Percentiles rank a stretch among this genome's conserved stretches.
phyloP scores from a whole-genome alignment of 2,113 vertebrate genomes.

The Gnathonemus longibarbis region DNA sequence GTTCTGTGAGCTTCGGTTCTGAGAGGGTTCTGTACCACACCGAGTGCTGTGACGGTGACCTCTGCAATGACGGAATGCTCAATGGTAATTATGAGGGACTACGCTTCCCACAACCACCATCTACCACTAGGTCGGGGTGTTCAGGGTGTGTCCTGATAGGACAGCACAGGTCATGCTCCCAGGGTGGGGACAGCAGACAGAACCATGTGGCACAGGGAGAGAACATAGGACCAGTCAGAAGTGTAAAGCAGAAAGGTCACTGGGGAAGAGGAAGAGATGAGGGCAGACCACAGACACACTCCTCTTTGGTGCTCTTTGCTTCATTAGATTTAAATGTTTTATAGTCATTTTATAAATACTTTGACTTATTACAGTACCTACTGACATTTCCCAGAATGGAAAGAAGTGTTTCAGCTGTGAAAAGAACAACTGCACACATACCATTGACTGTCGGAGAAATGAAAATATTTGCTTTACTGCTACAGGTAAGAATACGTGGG shows the following conservation, averaged over 20 bases:
- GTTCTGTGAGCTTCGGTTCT: not conserved
- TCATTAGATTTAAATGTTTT: not conserved
- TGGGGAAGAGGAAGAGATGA: not conserved
- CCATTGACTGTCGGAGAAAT: not conserved
- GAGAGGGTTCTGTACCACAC: not conserved
- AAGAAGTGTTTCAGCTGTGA: not conserved
- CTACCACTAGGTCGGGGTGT: not conserved
- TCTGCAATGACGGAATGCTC: not conserved
- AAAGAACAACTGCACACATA: not conserved
- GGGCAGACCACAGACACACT: not conserved
- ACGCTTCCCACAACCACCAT: not conserved
- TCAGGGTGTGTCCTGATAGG: not conserved
- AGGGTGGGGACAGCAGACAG: not conserved
- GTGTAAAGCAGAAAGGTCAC: not conserved
- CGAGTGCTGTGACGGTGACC: not conserved
- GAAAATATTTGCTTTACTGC: not conserved
- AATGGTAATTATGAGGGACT: not conserved
- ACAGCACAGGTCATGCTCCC: not conserved
- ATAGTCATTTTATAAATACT: not conserved
- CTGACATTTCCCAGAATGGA: not conserved
- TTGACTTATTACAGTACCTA: not conserved
- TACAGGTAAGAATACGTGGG: not conserved
- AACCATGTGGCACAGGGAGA: not conserved
- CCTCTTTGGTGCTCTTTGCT: not conserved
- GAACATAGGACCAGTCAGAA: not conserved